Evolutionary conservation across 2,888 invertebrate species (phyloP), one percentile per base, ranked within the genome.

Genomic region (Drosophila vallismaia): DNA sequence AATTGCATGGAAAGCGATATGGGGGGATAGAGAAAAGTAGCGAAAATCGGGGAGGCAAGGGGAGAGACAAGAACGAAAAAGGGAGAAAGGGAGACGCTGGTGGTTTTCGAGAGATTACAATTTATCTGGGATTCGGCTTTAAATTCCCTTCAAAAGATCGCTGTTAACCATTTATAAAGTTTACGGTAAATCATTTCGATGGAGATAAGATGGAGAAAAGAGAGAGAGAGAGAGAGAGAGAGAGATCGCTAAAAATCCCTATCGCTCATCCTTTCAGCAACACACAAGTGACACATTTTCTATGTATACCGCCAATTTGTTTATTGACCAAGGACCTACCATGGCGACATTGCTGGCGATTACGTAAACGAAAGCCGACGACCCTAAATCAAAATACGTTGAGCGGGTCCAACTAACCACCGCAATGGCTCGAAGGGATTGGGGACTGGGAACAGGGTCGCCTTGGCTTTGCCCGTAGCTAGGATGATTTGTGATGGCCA

Each of bases 301-400:
- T 44, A 12, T 33, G 28, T 28, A 28, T 14, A 29, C 14, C 36
- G 36, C 36, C 36, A 36, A 36, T 42, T 8, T 7, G 33, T 42
- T 44, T 59, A 48, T 70, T 70, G 52, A 53, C 52, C 68, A 31
- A 50, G 44, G 59, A 26, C 33, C 50, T 31, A 42, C 33, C 28
- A 44, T 28, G 36, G 33, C 33, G 50, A 14, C 63, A 49, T 62
- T 54, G 50, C 33, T 33, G 68, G 51, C 64, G 73, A 71, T 71
- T 73, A 73, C 53, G 50, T 71, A 71, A 71, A 58, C 53, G 57
- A 79, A 78, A 81, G 82, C 82, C 79, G 82, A 85, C 82, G 88
- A 82, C 86, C 82, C 88, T 74, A 82, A 82, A 79, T 76, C 64
- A 38, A 52, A 76, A 59, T 63, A 62, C 64, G 57, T 69, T 84